A percentile compares a stretch with the other conserved stretches of the same genome.
These are phyloP conservation scores for Rhagoletis zephyria DNA, from an alignment of 1,140 invertebrate species.

Conservation along the genomic window DNA sequence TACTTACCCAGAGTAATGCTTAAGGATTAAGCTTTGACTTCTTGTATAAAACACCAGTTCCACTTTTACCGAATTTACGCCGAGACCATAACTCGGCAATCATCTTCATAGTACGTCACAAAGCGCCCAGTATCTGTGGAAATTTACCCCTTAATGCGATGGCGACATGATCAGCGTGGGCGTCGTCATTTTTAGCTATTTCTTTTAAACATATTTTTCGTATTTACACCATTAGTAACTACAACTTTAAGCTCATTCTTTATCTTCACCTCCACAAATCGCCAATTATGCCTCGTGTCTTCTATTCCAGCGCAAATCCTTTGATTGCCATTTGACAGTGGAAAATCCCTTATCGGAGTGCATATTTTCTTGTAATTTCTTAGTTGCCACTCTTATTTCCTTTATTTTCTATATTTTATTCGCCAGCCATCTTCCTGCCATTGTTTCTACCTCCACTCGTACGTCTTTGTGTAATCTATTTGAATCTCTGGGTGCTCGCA, in stretches of 20 bases:
- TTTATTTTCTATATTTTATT: not conserved
- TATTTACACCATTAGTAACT: not conserved
- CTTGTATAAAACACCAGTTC: too few species aligned
- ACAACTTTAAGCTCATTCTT: too few species aligned
- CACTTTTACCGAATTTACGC: too few species aligned
- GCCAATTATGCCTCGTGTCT: not conserved
- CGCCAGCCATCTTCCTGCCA: not conserved
- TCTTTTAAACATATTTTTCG: not conserved
- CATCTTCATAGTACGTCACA: too few species aligned
- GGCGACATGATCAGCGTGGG: not conserved
- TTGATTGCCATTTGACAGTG: conserved; percentile 41
- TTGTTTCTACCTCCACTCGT: not conserved
- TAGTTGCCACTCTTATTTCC: not conserved
- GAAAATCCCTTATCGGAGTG: conserved; percentile 45
- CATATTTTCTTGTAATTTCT: conserved; percentile 19
- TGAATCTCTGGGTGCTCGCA: not conserved
- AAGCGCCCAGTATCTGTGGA: too few species aligned
- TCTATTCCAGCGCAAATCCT: conserved; percentile 4
- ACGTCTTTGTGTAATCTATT: conserved; percentile 19
- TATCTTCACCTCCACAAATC: too few species aligned
- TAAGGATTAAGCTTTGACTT: too few species aligned
- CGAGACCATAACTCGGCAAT: too few species aligned
- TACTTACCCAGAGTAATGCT: too few species aligned
- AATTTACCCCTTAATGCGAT: not conserved
- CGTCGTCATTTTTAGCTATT: not conserved